phyloP scores from a whole-genome alignment of 2,797 vertebrate species.

The Botia almorhae region DNA sequence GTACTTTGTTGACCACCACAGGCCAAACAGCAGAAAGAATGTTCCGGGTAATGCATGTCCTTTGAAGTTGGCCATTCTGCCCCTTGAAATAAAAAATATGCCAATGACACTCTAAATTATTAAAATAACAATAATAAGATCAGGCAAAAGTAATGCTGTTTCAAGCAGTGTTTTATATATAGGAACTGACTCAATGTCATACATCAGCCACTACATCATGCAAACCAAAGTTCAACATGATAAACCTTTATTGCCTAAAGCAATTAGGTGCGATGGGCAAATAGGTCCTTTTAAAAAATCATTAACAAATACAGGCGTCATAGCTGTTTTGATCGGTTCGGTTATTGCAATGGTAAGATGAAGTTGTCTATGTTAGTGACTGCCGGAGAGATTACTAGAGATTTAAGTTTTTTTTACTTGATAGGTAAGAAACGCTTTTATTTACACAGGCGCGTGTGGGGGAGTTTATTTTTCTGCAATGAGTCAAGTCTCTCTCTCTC shows the following conservation, averaged over 20 bases:
- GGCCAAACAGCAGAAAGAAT: slow-evolving; percentile 89
- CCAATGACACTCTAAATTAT: background rate
- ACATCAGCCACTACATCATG: background rate
- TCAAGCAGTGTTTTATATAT: background rate
- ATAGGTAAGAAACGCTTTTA: slow-evolving; percentile 10
- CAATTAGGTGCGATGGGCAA: background rate
- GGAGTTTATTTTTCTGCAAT: background rate
- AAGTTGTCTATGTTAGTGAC: background rate
- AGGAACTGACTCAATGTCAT: background rate
- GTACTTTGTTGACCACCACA: slow-evolving; percentile 89
- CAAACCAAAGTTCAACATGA: slow-evolving; percentile 27
- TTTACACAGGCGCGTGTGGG: background rate
- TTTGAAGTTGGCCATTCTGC: slow-evolving; percentile 92
- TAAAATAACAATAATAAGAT: background rate
- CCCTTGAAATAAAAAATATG: background rate
- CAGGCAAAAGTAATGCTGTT: background rate
- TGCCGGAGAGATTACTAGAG: background rate
- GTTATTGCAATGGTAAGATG: background rate
- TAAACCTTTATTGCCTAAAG: slow-evolving; percentile 20
- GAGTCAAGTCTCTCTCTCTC: background rate
- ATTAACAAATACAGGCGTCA: background rate
- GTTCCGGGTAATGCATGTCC: slow-evolving; percentile 93
- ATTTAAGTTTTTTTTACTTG: slow-evolving; percentile 23
- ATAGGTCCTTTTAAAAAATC: background rate
- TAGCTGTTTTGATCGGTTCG: background rate